Evolutionary conservation across 2,888 invertebrate genomes (phyloP), one percentile per base, ranked within the genome.

Genomic region (Embidobia sp.): DNA sequence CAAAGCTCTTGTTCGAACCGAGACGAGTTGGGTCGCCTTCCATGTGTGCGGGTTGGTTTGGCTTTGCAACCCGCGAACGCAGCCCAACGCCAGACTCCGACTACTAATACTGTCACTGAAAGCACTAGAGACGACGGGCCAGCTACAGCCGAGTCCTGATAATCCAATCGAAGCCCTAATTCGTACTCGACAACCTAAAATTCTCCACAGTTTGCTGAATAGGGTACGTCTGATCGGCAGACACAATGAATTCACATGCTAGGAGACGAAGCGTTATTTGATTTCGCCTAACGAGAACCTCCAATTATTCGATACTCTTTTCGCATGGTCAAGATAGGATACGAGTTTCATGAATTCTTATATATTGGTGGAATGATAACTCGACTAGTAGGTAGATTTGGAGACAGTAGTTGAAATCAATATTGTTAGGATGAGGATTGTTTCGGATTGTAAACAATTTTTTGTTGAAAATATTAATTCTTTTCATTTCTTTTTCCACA

Each of bases 131-230:
- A 82, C 82, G 82, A 69, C 77, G 67, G 69, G 40, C 72, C 74
- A 59, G 73, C 63, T 66, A 74, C 42, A 70, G 69, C 53, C 67
- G 66, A 70, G 66, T 83, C 81, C 83, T 83, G 88, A 88, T 89
- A 89, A 89, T 89, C 87, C 87, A 89, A 89, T 89, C 87, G 87
- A 86, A 88, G 86, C 84, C 86, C 89, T 88, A 88, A 89, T 89
- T 89, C 87, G 86, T 85, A 88, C 86, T 86, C 87, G 84, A 84
- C 85, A 85, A 84, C 84, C 85, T 85, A 85, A 87, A 88, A 88
- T 89, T 89, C 88, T 84, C 85, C 84, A 83, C 84, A 85, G 88
- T 88, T 89, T 88, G 85, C 86, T 86, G 87, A 88, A 88, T 87
- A 86, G 87, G 83, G 85, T 74, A 59, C 61, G 72, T 82, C 79